Base-by-base conservation (phyloP, 2,113 vertebrate genomes). In the Synchiropus splendidus region DNA sequence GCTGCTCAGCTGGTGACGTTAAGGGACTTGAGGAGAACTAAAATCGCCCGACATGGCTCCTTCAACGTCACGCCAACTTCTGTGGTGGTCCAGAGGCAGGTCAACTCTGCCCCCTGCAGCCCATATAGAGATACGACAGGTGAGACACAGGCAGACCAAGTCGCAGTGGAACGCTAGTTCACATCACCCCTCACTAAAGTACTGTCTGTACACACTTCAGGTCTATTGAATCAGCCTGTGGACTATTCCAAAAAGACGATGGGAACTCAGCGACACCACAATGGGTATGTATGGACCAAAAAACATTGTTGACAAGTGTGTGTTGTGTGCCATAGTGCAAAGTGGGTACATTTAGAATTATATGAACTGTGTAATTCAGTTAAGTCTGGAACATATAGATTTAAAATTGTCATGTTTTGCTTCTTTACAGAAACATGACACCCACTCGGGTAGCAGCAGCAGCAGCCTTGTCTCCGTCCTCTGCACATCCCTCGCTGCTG, bases 31-130 rank as follows among this genome's bases (percentile, higher is more conserved):
- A 61, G 63, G 6, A 83, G 78, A 36, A 69, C 81, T 47, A 89
- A 72, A 45, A 55, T 91, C 54, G 57, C 79, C 0, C 80, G 83
- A 10, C 86, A 87, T 0, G 12, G 86, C 41, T 90, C 89, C 2
- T 88, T 93, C 56, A 86, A 57, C 5, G 3, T 62, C 1, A 10
- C 67, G 3, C 83, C 85, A 1, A 45, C 78, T 2, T 65, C 70
- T 31, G 75, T 63, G 42, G 63, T 56, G 13, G 60, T 51, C 32
- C 80, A 64, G 51, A 86, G 83, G 55, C 86, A 77, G 37, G 81
- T 83, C 72, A 85, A 39, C 78, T 92, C 90, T 0, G 87, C 91
- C 10, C 89, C 91, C 53, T 87, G 54, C 78, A 94, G 89, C 55
- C 89, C 89, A 0, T 66, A 0, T 1, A 67, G 63, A 30, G 69